Base-by-base conservation (phyloP, 2,888 invertebrate genomes). In the Beris chalybata region DNA sequence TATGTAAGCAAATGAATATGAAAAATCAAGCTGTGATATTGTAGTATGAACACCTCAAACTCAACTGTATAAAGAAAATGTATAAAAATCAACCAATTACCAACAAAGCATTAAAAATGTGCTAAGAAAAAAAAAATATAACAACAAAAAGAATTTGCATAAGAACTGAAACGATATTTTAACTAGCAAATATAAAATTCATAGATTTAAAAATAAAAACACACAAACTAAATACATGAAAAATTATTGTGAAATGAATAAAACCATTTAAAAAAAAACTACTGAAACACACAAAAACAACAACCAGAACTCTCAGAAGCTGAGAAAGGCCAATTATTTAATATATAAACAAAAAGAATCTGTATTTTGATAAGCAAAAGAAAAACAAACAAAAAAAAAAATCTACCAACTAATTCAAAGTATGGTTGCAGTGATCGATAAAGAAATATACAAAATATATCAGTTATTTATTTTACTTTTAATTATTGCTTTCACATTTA, bases 21-120 rank as follows among this genome's bases (percentile, higher is more conserved):
- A 67, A 72, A 38, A 73, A 74, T 72, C 71, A 72, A 74, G 72
- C 75, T 75, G 75, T 75, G 75, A 75, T 75, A 75, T 74, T 73
- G 73, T 73, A 72, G 73, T 71, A 73, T 72, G 73, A 73, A 74
- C 74, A 74, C 71, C 74, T 71, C 72, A 70, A 72, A 71, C 22
- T 72, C 71, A 65, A 64, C 66, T 70, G 67, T 67, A 67, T 55
- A 61, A 67, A 67, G 61, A 22, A 64, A 70, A 67, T 58, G 68
- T 48, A 61, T 61, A 68, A 67, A 47, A 58, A 69, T 68, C 69
- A 64, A 66, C 56, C 57, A 55, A 68, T 66, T 67, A 69, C 68
- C 68, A 71, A 69, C 69, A 67, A 68, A 70, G 64, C 68, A 69
- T 68, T 67, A 66, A n/a, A 53, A 67, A 69, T 52, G 67, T 65